Base-by-base conservation (phyloP, 2,888 invertebrate species). In the Cataglyphis albicans region DNA sequence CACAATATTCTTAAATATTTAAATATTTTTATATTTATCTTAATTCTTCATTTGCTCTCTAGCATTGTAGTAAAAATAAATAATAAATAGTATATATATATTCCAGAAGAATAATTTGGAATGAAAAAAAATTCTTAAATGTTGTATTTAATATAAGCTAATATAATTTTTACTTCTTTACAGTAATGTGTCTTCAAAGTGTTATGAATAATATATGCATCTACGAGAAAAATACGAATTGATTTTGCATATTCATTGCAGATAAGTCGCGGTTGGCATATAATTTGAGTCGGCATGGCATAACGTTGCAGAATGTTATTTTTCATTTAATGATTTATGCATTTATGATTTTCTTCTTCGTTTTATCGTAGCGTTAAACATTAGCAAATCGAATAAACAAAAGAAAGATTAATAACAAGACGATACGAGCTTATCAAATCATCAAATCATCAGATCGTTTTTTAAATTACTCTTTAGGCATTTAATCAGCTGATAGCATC, bases 341-440 rank as follows among this genome's bases (percentile, higher is more conserved):
- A 78, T 78, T 78, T 72, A 44, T 78, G 78, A 78, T 78, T 78
- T 78, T 78, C 72, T 72, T 15, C 57, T n/a, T 29, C 64, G 15
- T 64, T 63, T 63, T 41, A 29, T 12, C 67, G 12, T 59, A 29
- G 21, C 41, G n/a, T 59, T 25, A 12, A 59, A 25, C 32, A 59
- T 78, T 48, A 78, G 44, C 44, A 72, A 78, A 72, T 35, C 10
- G 70, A 78, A 35, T 59, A 78, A 78, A 78, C 0, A 78, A 61
- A 4, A 35, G 18, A 5, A 61, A 44, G 25, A 78, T 48, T 29
- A 72, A 35, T 78, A 78, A 70, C 59, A 18, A 59, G 18, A 35
- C 7, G 41, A 55, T 41, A 55, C 38, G 18, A 44, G 44, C 35
- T 78, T 78, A 78, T 78, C 78, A 70, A 78, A 78, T 78, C 41